Percentiles rank a stretch among this genome's conserved stretches.
phyloP scores from a whole-genome alignment of 23 tunicate genomes.

The Pegea sp. region DNA sequence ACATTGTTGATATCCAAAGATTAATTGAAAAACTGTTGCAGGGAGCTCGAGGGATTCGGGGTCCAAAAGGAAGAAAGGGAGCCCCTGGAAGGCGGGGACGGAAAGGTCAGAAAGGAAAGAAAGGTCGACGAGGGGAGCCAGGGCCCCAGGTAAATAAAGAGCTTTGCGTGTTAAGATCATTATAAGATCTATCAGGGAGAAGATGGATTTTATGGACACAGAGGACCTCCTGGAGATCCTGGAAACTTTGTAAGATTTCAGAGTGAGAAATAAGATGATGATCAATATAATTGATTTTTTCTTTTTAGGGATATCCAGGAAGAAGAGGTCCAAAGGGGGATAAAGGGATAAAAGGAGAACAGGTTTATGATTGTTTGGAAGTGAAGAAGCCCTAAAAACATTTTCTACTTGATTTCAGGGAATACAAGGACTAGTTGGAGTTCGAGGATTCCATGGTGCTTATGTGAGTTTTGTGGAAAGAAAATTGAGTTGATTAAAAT shows the following conservation, averaged over 20 bases:
- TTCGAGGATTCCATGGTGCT: no score
- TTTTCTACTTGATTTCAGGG: neutral
- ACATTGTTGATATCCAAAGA: no score
- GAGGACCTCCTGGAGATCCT: neutral
- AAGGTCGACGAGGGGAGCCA: neutral
- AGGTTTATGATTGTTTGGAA: neutral
- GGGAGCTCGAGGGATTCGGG: slow-evolving; percentile 5
- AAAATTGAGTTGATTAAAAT: no score
- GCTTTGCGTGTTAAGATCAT: neutral
- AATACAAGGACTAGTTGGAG: no score
- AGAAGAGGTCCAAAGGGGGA: slow-evolving; percentile 3
- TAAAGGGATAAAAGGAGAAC: neutral
- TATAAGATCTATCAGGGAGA: neutral
- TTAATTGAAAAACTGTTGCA: neutral
- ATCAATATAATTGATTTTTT: neutral
- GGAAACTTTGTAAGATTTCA: neutral
- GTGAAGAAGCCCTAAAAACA: neutral
- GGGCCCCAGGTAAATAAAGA: neutral
- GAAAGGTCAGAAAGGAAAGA: slow-evolving; percentile 8
- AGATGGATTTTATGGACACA: neutral
- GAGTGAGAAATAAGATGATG: neutral
- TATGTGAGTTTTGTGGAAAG: no score
- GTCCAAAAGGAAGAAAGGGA: slow-evolving; percentile 9
- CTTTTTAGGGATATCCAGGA: neutral
- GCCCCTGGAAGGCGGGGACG: slow-evolving; percentile 4